Evolutionary conservation across 1,140 invertebrate species (phyloP).

Genomic region (Lordiphosa collinella): DNA sequence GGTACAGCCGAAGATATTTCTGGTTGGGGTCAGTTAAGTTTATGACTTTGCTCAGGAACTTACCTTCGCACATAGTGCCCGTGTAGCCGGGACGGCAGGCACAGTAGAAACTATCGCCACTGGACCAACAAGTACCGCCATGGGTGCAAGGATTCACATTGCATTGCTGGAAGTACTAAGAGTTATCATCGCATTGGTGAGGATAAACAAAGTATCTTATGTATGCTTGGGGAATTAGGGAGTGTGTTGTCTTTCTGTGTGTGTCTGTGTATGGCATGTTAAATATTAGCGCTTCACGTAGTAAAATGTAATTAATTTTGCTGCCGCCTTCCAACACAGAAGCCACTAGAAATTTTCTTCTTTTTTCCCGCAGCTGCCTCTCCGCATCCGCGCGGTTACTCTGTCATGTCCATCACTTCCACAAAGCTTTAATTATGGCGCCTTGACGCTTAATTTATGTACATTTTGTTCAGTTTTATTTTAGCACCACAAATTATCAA

Average conservation of each 20-base stretch:
- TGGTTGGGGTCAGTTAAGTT: constrained; percentile 23
- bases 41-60: constrained; percentile 43
- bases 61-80: constrained; percentile 88
- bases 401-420: constrained; percentile 59
- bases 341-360: constrained; percentile 15
- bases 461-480: constrained; percentile 74
- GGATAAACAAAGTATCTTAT: neutral
- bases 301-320: constrained; percentile 74
- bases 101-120: constrained; percentile 87
- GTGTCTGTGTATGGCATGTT: constrained; percentile 60
- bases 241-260: neutral
- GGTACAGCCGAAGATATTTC: neutral
- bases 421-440: constrained; percentile 71
- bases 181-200: constrained; percentile 42
- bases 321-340: constrained; percentile 37
- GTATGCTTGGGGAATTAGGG: neutral
- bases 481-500: constrained; percentile 69
- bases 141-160: constrained; percentile 88
- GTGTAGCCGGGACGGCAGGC: constrained; percentile 87
- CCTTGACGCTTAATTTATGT: constrained; percentile 69
- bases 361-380: neutral
- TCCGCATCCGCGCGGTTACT: constrained; percentile 41
- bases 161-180: constrained; percentile 83
- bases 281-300: constrained; percentile 48
- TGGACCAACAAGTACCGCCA: constrained; percentile 88